phyloP scores from a whole-genome alignment of 2,113 vertebrate species.

The Lepidothrix coronata region DNA sequence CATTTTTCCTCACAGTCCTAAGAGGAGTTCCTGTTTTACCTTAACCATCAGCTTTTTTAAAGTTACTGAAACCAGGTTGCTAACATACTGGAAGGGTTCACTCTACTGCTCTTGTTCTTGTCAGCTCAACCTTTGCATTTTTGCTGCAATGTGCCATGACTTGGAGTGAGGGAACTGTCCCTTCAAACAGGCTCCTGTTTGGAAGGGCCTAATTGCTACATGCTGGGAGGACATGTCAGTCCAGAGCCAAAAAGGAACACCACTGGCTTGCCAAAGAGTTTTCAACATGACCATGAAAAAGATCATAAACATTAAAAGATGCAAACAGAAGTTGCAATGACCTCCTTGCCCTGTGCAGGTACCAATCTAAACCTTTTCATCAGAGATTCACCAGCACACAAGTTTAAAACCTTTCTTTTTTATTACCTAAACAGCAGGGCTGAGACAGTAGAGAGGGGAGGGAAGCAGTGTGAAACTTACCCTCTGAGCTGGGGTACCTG shows the following conservation, averaged over 20 bases:
- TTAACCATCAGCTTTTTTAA: neutral
- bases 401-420: conserved; percentile 6
- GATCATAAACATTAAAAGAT: neutral
- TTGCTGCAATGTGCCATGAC: neutral
- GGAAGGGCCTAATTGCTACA: neutral
- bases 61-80: neutral
- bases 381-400: neutral
- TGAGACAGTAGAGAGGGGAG: neutral
- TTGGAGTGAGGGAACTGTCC: neutral
- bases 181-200: neutral
- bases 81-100: neutral
- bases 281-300: neutral
- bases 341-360: neutral
- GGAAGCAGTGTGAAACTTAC: neutral
- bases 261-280: neutral
- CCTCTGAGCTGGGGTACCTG: neutral
- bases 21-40: neutral
- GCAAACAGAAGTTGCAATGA: neutral
- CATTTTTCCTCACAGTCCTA: neutral
- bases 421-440: neutral
- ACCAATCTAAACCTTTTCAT: neutral
- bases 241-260: neutral
- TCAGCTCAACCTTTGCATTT: neutral
- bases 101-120: neutral
- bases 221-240: neutral